These are phyloP conservation scores for Chionodraco myersi DNA, from an alignment of 2,113 vertebrate species.

Conservation along the genomic window DNA sequence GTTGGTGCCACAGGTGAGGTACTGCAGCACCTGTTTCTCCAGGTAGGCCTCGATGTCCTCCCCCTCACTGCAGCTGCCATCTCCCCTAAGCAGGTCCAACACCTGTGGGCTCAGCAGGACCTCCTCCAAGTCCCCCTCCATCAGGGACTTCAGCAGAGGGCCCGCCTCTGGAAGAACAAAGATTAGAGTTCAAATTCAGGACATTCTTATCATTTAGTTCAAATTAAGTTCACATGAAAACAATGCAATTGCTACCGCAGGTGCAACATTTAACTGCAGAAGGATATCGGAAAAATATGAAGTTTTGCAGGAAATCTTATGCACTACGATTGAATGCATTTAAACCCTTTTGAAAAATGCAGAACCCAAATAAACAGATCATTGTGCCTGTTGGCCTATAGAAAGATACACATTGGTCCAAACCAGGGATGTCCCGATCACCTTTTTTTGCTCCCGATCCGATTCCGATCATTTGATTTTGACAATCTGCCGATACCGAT, in stretches of 20 bases:
- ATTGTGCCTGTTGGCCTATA: no score
- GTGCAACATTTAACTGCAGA: no score
- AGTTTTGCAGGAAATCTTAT: no score
- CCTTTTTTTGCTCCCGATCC: no score
- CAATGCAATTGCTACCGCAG: no score
- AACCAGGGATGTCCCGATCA: no score
- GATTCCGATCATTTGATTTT: no score
- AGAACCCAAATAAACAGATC: neutral
- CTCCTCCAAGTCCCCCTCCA: conserved; percentile 87
- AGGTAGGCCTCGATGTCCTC: conserved; percentile 86
- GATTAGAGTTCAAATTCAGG: neutral
- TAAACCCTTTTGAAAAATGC: neutral
- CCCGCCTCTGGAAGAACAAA: conserved; percentile 79
- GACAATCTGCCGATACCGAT: no score
- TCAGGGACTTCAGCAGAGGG: conserved; percentile 84
- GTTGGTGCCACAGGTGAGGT: conserved; percentile 81
- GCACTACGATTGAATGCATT: neutral
- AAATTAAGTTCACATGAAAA: neutral
- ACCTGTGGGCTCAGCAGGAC: conserved; percentile 85
- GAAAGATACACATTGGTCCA: no score
- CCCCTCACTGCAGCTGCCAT: conserved; percentile 70
- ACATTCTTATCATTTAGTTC: neutral
- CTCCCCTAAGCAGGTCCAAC: conserved; percentile 81
- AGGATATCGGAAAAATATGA: neutral
- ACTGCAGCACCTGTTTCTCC: conserved; percentile 86